A percentile compares a stretch with the other conserved stretches of the same genome.
phyloP scores from a whole-genome alignment of 1,140 invertebrate species.

The Tyrophagus putrescentiae region DNA sequence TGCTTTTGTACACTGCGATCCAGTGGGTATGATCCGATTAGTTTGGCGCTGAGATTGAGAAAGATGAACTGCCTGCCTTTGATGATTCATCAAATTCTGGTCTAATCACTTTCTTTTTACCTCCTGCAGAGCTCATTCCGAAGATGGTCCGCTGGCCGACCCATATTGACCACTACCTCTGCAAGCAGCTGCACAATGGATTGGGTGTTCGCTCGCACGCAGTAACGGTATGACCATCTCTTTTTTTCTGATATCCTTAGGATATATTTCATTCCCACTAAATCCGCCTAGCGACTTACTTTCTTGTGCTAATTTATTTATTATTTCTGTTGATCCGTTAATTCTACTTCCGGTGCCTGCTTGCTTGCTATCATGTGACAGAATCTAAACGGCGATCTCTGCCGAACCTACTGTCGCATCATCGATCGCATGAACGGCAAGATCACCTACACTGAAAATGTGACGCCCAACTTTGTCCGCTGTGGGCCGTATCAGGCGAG shows the following conservation, averaged over 20 bases:
- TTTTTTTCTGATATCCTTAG: too few relatives aligned
- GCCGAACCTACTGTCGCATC: conserved; percentile 17
- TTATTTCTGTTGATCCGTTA: neutral
- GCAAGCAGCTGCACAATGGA: conserved; percentile 5
- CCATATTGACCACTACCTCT: conserved; percentile 11
- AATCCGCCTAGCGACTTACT: neutral
- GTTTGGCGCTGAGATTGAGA: too few relatives aligned
- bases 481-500: conserved; percentile 4
- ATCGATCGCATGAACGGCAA: conserved; percentile 13
- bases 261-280: too few relatives aligned
- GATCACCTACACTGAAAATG: conserved; percentile 11
- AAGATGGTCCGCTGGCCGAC: conserved; percentile 12
- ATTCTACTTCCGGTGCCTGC: neutral
- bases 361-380: neutral
- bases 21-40: too few relatives aligned
- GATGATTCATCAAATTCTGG: too few relatives aligned
- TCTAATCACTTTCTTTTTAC: neutral
- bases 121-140: conserved; percentile 8
- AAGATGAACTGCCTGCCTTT: too few relatives aligned
- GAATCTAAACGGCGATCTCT: conserved; percentile 15
- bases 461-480: conserved; percentile 7
- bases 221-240: neutral
- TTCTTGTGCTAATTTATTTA: neutral
- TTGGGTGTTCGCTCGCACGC: neutral
- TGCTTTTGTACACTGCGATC: too few relatives aligned